These are phyloP conservation scores for Cheirogaleus medius DNA, from an alignment of 2,113 vertebrate species.

Conservation along the genomic window DNA sequence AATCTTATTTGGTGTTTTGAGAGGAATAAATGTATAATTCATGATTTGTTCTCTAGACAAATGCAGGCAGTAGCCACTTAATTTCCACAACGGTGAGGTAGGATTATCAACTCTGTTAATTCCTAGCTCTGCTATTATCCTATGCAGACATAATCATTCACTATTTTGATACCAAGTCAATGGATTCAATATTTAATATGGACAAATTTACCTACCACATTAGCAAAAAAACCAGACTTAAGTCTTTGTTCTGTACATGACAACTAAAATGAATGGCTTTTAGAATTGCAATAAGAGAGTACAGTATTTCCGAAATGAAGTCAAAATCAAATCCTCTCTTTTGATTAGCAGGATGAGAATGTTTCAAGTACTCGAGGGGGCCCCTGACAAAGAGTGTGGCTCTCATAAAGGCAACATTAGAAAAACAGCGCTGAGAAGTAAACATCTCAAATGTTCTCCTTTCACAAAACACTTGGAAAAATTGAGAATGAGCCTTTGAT, in stretches of 20 bases:
- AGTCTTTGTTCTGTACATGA: background rate
- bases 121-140: background rate
- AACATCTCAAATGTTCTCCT: slow-evolving; percentile 56
- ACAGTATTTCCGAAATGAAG: background rate
- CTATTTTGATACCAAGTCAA: background rate
- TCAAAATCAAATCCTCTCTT: slow-evolving; percentile 21
- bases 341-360: background rate
- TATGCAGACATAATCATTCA: background rate
- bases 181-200: background rate
- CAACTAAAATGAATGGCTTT: background rate
- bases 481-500: slow-evolving; percentile 51
- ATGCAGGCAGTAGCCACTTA: background rate
- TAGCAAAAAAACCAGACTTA: background rate
- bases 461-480: slow-evolving; percentile 38
- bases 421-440: slow-evolving; percentile 33
- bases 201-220: background rate
- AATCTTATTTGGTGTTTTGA: background rate
- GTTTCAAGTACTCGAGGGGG: background rate
- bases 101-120: background rate
- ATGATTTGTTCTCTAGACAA: background rate
- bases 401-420: slow-evolving; percentile 9
- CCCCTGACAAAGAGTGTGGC: background rate
- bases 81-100: background rate
- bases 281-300: background rate
- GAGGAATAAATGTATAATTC: background rate